A percentile compares a stretch with the other conserved stretches of the same genome.
Conservation (phyloP, 2,797 vertebrate species). For the Clarias fuscus region DNA sequence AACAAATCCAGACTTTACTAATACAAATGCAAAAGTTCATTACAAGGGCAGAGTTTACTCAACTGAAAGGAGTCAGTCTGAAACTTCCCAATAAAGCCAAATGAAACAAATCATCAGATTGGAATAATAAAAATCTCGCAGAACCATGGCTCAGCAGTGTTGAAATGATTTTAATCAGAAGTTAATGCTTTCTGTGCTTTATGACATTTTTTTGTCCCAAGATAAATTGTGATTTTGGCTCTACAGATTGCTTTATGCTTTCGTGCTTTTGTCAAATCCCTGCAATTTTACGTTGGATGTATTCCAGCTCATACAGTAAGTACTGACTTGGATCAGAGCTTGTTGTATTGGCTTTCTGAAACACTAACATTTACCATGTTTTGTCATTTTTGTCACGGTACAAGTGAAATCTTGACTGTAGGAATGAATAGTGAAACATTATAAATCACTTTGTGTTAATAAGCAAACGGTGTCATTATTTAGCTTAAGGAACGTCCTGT, state of each 20-base stretch:
- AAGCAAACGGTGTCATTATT: not conserved
- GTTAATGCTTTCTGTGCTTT: conserved; percentile 30
- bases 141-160: conserved; percentile 14
- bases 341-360: not conserved
- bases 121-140: conserved; percentile 23
- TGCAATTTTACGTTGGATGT: not conserved
- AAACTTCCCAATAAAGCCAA: conserved; percentile 44
- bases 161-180: conserved; percentile 40
- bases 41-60: conserved; percentile 13
- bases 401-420: not conserved
- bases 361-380: not conserved
- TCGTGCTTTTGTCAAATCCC: not conserved
- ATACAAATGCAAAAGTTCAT: conserved; percentile 20
- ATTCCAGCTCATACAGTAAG: not conserved
- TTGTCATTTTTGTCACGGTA: not conserved
- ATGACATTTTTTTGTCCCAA: conserved; percentile 19
- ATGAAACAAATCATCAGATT: conserved; percentile 31
- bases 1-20: conserved; percentile 1
- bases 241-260: not conserved
- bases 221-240: conserved; percentile 43
- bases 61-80: conserved; percentile 35
- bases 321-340: not conserved
- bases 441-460: not conserved
- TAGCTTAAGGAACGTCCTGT: not conserved
- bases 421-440: not conserved